These are phyloP conservation scores for Diploscapter pachys DNA, from an alignment of 1,140 invertebrate species.

Conservation along the genomic window DNA sequence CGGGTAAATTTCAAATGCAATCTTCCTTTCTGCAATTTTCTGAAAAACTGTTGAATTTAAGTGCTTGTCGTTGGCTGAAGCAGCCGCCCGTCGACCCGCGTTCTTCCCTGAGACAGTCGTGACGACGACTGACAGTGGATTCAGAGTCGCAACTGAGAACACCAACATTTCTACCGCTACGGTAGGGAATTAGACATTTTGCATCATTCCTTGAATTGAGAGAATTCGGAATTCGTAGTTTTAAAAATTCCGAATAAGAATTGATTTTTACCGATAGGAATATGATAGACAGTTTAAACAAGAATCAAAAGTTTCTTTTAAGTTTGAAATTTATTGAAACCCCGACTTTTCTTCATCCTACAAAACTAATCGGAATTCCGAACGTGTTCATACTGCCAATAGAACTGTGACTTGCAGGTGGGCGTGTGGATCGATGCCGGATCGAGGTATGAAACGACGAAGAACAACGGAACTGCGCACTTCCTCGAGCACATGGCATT, in stretches of 20 bases:
- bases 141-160: conserved; percentile 91
- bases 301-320: background rate
- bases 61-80: background rate
- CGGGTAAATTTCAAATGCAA: background rate
- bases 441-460: conserved; percentile 86
- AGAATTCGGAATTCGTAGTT: background rate
- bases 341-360: conserved; percentile 12
- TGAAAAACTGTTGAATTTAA: background rate
- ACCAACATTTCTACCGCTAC: conserved; percentile 90
- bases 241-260: background rate
- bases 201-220: background rate
- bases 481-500: conserved; percentile 99
- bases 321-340: background rate
- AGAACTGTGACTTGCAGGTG: conserved; percentile 63
- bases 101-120: conserved; percentile 77
- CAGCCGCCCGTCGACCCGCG: background rate
- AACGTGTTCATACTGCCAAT: conserved; percentile 7
- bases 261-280: background rate
- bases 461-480: conserved; percentile 98
- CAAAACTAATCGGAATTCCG: no score
- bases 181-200: conserved; percentile 66
- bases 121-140: conserved; percentile 79
- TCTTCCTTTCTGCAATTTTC: background rate
- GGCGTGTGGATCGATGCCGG: conserved; percentile 99
- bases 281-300: no score